phyloP scores from a whole-genome alignment of 2,888 invertebrate species.

The Thelaira solivaga region DNA sequence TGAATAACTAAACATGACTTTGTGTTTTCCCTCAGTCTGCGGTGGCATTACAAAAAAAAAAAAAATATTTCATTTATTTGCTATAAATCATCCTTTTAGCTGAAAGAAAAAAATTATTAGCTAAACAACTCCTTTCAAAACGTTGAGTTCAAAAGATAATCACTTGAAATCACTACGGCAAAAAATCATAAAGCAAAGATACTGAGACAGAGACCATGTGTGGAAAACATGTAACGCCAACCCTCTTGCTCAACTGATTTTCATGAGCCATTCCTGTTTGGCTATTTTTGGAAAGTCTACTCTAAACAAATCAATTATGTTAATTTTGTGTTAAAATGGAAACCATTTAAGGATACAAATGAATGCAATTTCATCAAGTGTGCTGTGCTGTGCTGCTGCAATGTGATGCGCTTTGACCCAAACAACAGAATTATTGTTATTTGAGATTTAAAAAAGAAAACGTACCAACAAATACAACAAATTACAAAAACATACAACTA shows the following conservation, averaged over 20 bases:
- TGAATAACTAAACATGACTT: slow-evolving; percentile 41
- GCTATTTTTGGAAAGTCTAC: slow-evolving; percentile 23
- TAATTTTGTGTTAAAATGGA: slow-evolving; percentile 9
- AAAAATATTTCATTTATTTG: slow-evolving; percentile 42
- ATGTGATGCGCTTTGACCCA: slow-evolving; percentile 46
- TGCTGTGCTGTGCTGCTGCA: too few species aligned
- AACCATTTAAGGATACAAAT: not conserved
- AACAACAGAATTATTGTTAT: slow-evolving; percentile 50
- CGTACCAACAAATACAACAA: too few species aligned
- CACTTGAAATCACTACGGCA: slow-evolving; percentile 22
- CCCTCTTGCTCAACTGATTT: too few species aligned
- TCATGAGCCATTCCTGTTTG: too few species aligned
- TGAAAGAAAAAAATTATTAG: too few species aligned
- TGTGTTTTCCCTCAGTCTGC: slow-evolving; percentile 13
- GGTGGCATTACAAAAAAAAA: slow-evolving; percentile 46
- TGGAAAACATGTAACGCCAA: not conserved
- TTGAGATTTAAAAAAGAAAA: slow-evolving; percentile 50
- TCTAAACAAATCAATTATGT: slow-evolving; percentile 45
- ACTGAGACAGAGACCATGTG: slow-evolving; percentile 6
- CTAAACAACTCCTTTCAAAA: slow-evolving; percentile 19
- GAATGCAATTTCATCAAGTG: slow-evolving; percentile 37
- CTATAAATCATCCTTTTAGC: not conserved
- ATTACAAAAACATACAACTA: too few species aligned
- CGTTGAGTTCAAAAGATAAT: not conserved
- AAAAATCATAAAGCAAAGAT: too few species aligned